Evolutionary conservation across 2,888 invertebrate genomes (phyloP).

Genomic region (Coleophora deauratella): DNA sequence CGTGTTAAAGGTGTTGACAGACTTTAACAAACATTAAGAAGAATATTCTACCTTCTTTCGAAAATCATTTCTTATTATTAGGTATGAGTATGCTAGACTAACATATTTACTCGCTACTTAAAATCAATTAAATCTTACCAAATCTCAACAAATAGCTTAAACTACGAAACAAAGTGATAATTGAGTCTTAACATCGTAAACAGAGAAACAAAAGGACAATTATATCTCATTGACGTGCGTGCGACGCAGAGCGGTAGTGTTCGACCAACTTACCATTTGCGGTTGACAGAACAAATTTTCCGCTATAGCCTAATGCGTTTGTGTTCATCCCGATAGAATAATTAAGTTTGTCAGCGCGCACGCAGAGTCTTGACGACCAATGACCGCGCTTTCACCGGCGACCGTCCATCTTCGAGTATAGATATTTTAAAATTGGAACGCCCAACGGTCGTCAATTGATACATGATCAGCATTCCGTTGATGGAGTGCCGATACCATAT

Average conservation of each 20-base stretch:
- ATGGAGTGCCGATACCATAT: too few species aligned
- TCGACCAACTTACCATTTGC: conserved; percentile 28
- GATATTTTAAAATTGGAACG: conserved; percentile 49
- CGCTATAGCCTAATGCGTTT: conserved; percentile 15
- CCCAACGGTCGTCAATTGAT: conserved; percentile 29
- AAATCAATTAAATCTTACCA: background rate
- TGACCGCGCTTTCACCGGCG: conserved; percentile 73
- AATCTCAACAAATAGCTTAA: conserved; percentile 3
- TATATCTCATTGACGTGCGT: conserved; percentile 59
- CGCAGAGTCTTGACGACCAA: conserved; percentile 62
- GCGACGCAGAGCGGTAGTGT: conserved; percentile 55
- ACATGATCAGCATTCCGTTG: conserved; percentile 18
- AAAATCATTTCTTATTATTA: too few species aligned
- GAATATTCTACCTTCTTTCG: too few species aligned
- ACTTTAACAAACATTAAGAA: too few species aligned
- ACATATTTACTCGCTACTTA: too few species aligned
- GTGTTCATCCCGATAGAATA: conserved; percentile 5
- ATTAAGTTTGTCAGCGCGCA: conserved; percentile 42
- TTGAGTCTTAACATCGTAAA: conserved; percentile 15
- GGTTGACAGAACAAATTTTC: conserved; percentile 7
- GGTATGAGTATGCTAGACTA: too few species aligned
- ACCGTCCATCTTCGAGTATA: conserved; percentile 44
- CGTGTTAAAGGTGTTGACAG: too few species aligned
- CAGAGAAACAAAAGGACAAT: conserved; percentile 61
- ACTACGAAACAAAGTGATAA: conserved; percentile 17